Percentiles rank a stretch among this genome's conserved stretches.
Evolutionary conservation across 2,888 invertebrate genomes (phyloP).

Genomic region (Rhingia rostrata): DNA sequence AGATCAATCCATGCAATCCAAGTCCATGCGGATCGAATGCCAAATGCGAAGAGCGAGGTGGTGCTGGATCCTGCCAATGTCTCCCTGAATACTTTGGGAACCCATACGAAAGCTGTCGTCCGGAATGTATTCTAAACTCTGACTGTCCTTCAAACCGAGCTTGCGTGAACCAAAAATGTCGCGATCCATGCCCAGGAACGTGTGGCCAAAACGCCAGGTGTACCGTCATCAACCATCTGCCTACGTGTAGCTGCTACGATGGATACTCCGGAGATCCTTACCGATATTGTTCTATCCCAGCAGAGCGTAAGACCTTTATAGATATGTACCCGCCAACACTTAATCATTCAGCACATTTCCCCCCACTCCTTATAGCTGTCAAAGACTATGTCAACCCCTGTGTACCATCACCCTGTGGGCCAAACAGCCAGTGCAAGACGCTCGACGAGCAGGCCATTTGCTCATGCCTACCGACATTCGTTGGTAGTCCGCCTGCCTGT

Average conservation of each 20-base stretch:
- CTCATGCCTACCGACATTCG: constrained; percentile 85
- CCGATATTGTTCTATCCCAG: constrained; percentile 86
- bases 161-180: constrained; percentile 88
- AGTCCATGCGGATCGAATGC: constrained; percentile 88
- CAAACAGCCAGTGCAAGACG: constrained; percentile 88
- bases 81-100: constrained; percentile 86
- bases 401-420: constrained; percentile 89
- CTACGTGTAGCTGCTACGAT: constrained; percentile 88
- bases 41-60: constrained; percentile 83
- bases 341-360: constrained; percentile 48
- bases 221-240: constrained; percentile 90
- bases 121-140: constrained; percentile 88
- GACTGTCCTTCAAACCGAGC: constrained; percentile 88
- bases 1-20: constrained; percentile 85
- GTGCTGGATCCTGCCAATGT: constrained; percentile 87
- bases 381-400: constrained; percentile 86
- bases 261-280: constrained; percentile 88
- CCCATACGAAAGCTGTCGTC: constrained; percentile 89
- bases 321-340: not conserved
- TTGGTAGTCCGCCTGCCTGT: constrained; percentile 88
- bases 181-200: constrained; percentile 90
- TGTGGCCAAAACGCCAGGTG: constrained; percentile 91
- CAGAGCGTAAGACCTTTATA: constrained; percentile 80
- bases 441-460: constrained; percentile 86
- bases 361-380: constrained; percentile 63